Evolutionary conservation across 2,113 vertebrate species (phyloP).

Genomic region (Xenus cinereus): DNA sequence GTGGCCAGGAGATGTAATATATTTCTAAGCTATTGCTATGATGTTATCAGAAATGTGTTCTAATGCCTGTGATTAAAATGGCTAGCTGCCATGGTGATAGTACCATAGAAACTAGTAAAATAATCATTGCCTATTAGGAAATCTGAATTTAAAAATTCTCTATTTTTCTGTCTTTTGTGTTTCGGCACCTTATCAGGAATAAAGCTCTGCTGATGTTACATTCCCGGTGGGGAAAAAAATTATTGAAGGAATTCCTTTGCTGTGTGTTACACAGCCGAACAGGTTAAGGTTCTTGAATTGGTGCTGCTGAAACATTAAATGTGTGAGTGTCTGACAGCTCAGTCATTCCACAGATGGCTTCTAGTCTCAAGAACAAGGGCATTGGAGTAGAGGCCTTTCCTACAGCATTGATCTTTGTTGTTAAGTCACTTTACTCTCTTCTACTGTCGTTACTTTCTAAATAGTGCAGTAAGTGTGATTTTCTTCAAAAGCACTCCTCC

Average conservation of each 20-base stretch:
- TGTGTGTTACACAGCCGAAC: neutral
- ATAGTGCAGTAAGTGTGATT: neutral
- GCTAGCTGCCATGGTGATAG: conserved; percentile 51
- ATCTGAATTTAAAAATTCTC: neutral
- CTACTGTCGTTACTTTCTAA: neutral
- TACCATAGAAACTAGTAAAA: conserved; percentile 63
- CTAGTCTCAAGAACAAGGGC: neutral
- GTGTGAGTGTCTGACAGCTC: neutral
- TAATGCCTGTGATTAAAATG: conserved; percentile 47
- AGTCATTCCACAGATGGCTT: neutral
- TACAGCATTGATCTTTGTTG: neutral
- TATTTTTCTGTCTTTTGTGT: neutral
- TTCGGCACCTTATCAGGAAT: neutral
- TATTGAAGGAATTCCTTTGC: neutral
- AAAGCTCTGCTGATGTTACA: neutral
- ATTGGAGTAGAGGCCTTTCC: neutral
- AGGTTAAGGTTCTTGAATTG: neutral
- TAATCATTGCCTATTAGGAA: conserved; percentile 40
- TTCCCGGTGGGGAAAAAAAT: neutral
- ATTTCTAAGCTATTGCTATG: neutral
- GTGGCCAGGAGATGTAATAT: neutral
- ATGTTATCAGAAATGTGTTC: conserved; percentile 4
- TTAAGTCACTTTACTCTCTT: neutral
- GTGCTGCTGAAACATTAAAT: neutral
- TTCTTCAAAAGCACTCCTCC: neutral